These are phyloP conservation scores for Pseudocheirus occidentalis DNA, from an alignment of 2,797 vertebrate genomes.

Conservation along the genomic window DNA sequence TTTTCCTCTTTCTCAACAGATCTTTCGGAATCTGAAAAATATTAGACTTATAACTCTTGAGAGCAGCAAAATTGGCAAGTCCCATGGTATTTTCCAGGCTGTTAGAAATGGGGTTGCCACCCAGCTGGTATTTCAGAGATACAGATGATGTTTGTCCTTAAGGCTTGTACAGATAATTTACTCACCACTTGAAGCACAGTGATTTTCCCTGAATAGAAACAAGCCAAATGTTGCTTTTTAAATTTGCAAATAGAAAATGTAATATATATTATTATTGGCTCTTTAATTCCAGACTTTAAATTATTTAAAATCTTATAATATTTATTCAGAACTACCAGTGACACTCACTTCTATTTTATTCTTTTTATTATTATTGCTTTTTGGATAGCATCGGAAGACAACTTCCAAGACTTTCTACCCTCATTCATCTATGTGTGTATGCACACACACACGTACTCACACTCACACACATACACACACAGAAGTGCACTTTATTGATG, in stretches of 20 bases:
- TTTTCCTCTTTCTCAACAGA: not conserved
- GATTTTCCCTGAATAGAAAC: not conserved
- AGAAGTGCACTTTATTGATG: not conserved
- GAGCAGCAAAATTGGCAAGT: not conserved
- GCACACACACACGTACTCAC: no score
- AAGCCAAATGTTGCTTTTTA: not conserved
- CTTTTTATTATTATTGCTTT: not conserved
- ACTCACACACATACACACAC: no score
- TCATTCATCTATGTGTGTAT: not conserved
- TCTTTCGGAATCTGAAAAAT: not conserved
- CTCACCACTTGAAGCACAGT: not conserved
- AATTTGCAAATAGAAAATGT: not conserved
- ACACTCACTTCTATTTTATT: not conserved
- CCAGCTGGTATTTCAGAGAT: slow-evolving; percentile 4
- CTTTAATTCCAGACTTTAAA: not conserved
- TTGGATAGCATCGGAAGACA: not conserved
- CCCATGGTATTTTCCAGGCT: not conserved
- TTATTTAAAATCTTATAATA: not conserved
- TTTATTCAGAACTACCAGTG: not conserved
- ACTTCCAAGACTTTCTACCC: not conserved
- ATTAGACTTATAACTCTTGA: not conserved
- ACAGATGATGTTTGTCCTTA: not conserved
- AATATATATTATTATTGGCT: not conserved
- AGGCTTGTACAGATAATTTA: not conserved
- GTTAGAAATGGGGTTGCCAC: not conserved